Base-by-base conservation (phyloP, 2,113 vertebrate genomes). In the Archocentrus centrarchus region DNA sequence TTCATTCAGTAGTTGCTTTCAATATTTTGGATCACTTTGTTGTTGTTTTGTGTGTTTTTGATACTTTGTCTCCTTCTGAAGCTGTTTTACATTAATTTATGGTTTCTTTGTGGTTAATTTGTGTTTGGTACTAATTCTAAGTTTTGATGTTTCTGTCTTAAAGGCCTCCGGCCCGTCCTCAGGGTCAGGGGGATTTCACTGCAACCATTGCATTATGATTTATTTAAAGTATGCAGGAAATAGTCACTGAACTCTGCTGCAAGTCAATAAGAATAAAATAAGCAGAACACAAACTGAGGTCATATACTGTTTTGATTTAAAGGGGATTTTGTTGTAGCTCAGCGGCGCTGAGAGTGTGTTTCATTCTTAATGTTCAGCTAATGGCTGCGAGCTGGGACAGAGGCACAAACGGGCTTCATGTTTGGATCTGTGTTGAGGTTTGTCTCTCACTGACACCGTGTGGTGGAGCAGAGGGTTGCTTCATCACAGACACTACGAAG, bases 381-480 rank as follows among this genome's bases (percentile, higher is more conserved):
- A n/a, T 14, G 7, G 50, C 60, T 59, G 27, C 30, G 20, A 37
- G 58, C 57, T 79, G 44, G 2, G 57, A 76, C 27, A 70, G 44
- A 55, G 18, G 70, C 59, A 75, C 22, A 50, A 58, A 1, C 17
- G 9, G 20, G 6, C 18, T 27, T 27, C 37, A 1, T 37, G 55
- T n/a, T 76, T 11, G 15, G 7, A 14, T 81, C 18, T 6, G 6
- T 14, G 44, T 30, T 27, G 66, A 63, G 13, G 20, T 68, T 32
- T 44, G 35, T 27, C 53, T 18, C 6, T 50, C 60, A 37, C 88
- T 89, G 92, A 78, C 92, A 76, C 80, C 24, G 4, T 37, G 63
- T 90, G 91, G 88, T 18, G 32, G 22, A 64, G 24, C 9, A 1
- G 17, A 50, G 70, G 39, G 30, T 18, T 84, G 77, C 64, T 35